A percentile compares a stretch with the other conserved stretches of the same genome.
Evolutionary conservation across 35 echinoderm and acorn worm genomes (phyloP).

Genomic region (Apostichopus japonicus): DNA sequence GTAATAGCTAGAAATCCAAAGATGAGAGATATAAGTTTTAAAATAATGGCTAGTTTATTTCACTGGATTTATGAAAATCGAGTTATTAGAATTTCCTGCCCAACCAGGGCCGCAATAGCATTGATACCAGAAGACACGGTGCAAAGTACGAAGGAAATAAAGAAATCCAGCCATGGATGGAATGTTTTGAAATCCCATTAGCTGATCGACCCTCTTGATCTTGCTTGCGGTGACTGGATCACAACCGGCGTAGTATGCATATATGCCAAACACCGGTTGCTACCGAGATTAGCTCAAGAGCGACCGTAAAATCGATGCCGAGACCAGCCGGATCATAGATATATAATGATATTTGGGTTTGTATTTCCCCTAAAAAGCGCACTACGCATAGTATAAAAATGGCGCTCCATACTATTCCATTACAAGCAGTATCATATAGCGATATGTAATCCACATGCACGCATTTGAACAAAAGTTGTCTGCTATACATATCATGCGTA

Average conservation of each 20-base stretch:
- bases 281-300: not conserved
- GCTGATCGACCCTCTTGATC: conserved; percentile 4
- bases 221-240: not conserved
- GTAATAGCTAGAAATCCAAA: conserved; percentile 1
- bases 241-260: conserved; percentile 12
- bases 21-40: not conserved
- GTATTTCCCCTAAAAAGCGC: too few relatives aligned
- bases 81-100: conserved; percentile 10
- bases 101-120: conserved; percentile 22
- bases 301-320: not conserved
- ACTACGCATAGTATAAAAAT: too few relatives aligned
- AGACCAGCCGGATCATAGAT: not conserved
- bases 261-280: not conserved
- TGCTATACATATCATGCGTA: too few relatives aligned
- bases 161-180: conserved; percentile 13
- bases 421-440: too few relatives aligned
- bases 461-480: too few relatives aligned
- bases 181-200: conserved; percentile 4
- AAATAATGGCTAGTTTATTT: not conserved
- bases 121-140: conserved; percentile 57
- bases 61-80: not conserved
- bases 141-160: not conserved
- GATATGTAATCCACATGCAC: too few relatives aligned
- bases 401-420: too few relatives aligned
- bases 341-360: too few relatives aligned